phyloP scores from a whole-genome alignment of 2,797 vertebrate genomes.

The Gymnocypris eckloni region DNA sequence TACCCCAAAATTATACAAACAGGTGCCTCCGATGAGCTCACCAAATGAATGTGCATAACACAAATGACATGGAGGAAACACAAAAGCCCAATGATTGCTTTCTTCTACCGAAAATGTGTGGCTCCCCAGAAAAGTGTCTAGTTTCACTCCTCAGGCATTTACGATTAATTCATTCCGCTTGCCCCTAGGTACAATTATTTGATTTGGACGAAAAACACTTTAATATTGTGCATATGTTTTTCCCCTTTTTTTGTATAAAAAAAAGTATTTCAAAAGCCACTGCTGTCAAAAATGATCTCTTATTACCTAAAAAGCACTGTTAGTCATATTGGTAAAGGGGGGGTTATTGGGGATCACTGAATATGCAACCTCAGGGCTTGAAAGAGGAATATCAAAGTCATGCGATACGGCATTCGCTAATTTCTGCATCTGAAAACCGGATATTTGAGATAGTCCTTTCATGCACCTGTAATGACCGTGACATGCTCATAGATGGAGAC shows the following conservation, averaged over 20 bases:
- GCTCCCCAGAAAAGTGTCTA: conserved; percentile 68
- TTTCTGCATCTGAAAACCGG: conserved; percentile 75
- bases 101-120: conserved; percentile 66
- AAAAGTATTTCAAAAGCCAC: conserved; percentile 19
- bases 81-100: conserved; percentile 70
- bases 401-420: conserved; percentile 71
- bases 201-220: conserved; percentile 67
- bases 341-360: conserved; percentile 42
- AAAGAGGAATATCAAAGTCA: conserved; percentile 63
- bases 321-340: conserved; percentile 63
- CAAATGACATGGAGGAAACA: conserved; percentile 65
- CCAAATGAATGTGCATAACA: conserved; percentile 67
- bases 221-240: too few species aligned
- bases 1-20: conserved; percentile 56
- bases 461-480: conserved; percentile 66
- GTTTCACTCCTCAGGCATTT: conserved; percentile 72
- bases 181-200: conserved; percentile 60
- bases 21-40: conserved; percentile 68
- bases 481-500: conserved; percentile 63
- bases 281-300: conserved; percentile 68
- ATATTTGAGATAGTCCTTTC: conserved; percentile 76
- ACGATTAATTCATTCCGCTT: conserved; percentile 66
- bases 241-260: too few species aligned
- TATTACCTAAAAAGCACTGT: conserved; percentile 69
- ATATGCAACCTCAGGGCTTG: conserved; percentile 57